A percentile compares a stretch with the other conserved stretches of the same genome.
Evolutionary conservation across 2,888 invertebrate species (phyloP).

Genomic region (Rhopalosiphum nymphaeae): DNA sequence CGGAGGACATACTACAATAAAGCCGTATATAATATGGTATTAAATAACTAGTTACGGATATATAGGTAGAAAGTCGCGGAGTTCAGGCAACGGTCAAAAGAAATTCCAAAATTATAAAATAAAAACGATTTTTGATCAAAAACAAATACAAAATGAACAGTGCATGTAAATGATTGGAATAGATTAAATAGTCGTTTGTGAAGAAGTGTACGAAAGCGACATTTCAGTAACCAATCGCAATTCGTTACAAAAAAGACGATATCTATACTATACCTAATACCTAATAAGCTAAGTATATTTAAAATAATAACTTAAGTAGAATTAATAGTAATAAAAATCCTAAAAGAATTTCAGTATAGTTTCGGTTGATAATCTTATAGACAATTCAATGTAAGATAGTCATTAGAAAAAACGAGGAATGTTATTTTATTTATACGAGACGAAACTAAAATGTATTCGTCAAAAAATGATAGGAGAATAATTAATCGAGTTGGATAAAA

Average conservation of each 20-base stretch:
- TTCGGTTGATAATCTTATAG: not conserved
- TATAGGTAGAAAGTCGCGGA: not conserved
- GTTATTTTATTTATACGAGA: not conserved
- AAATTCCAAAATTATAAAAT: not conserved
- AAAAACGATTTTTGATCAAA: not conserved
- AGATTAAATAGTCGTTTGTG: not conserved
- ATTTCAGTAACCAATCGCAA: not conserved
- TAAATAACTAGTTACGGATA: not conserved
- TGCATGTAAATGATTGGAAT: not conserved
- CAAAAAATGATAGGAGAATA: not conserved
- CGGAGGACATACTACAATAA: not conserved
- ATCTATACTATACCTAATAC: not conserved
- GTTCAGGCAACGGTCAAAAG: not conserved
- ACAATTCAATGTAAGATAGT: not conserved
- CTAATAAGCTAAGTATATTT: too few relatives aligned
- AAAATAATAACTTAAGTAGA: not conserved
- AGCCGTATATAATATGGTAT: not conserved
- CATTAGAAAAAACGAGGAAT: not conserved
- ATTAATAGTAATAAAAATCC: not conserved
- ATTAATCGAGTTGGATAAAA: not conserved
- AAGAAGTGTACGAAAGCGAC: not conserved
- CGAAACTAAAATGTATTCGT: not conserved
- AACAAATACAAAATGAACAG: not conserved
- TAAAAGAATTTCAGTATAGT: not conserved
- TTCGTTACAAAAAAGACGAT: not conserved